A percentile compares a stretch with the other conserved stretches of the same genome.
Evolutionary conservation across 2,113 vertebrate genomes (phyloP).

Genomic region (Cardinalis cardinalis): DNA sequence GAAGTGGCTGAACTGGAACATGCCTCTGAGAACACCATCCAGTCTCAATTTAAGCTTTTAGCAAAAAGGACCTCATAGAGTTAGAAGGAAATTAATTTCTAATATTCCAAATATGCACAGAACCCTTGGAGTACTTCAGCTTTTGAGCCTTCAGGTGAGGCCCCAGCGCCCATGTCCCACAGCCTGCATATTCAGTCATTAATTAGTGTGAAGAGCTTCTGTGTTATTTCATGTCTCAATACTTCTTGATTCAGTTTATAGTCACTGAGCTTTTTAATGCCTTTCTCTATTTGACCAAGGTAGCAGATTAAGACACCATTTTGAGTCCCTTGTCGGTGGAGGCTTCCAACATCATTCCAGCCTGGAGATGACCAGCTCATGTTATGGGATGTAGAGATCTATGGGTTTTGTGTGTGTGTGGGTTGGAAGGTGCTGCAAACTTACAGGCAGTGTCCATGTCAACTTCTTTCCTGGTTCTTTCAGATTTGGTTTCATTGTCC

Average conservation of each 20-base stretch:
- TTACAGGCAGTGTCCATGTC: background rate
- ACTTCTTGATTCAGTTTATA: background rate
- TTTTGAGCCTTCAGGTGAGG: background rate
- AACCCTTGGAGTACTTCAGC: background rate
- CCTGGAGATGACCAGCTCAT: background rate
- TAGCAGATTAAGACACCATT: background rate
- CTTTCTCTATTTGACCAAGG: background rate
- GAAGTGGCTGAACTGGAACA: background rate
- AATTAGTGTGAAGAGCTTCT: background rate
- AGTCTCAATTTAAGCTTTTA: background rate
- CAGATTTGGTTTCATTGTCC: background rate
- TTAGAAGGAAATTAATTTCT: background rate
- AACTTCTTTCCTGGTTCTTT: background rate
- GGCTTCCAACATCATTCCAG: background rate
- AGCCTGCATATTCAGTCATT: background rate
- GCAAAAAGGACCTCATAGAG: background rate
- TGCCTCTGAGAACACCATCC: background rate
- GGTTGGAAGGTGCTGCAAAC: background rate
- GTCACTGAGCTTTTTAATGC: background rate
- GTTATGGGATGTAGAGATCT: background rate
- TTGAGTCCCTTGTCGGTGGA: rapidly evolving
- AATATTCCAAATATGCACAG: background rate
- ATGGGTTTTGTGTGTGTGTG: background rate
- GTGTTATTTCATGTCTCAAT: background rate
- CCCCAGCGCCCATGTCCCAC: background rate